Conservation (phyloP, 2,888 invertebrate genomes). For the Acanthosepion lycidas region DNA sequence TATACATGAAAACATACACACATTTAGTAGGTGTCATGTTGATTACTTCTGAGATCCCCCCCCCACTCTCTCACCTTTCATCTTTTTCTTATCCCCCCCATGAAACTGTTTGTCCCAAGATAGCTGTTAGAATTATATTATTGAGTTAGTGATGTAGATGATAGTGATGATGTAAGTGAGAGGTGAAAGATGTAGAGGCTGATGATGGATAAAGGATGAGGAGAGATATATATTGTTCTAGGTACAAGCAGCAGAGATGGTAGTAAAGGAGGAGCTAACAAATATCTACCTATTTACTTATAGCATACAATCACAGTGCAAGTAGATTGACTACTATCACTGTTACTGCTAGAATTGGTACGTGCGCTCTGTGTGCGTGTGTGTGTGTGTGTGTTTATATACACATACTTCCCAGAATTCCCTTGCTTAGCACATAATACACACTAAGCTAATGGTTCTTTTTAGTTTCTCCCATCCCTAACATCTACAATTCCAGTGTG, state of each 20-base stretch:
- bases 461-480: neutral
- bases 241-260: neutral
- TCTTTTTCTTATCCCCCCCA: neutral
- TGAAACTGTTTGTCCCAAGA: neutral
- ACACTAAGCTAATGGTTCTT: slow-evolving; percentile 1
- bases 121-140: neutral
- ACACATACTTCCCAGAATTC: neutral
- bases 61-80: neutral
- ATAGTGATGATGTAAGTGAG: neutral
- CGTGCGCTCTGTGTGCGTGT: neutral
- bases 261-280: neutral
- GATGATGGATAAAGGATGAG: neutral
- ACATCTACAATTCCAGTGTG: neutral
- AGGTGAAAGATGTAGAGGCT: neutral
- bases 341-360: slow-evolving; percentile 12
- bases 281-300: neutral
- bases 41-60: neutral
- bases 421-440: neutral
- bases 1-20: neutral
- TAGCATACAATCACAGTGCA: neutral
- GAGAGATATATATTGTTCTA: slow-evolving; percentile 35
- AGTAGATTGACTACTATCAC: neutral
- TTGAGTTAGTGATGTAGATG: neutral
- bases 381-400: neutral
- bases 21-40: neutral